phyloP scores from a whole-genome alignment of 2,888 invertebrate species.

The Lobophora halterata region DNA sequence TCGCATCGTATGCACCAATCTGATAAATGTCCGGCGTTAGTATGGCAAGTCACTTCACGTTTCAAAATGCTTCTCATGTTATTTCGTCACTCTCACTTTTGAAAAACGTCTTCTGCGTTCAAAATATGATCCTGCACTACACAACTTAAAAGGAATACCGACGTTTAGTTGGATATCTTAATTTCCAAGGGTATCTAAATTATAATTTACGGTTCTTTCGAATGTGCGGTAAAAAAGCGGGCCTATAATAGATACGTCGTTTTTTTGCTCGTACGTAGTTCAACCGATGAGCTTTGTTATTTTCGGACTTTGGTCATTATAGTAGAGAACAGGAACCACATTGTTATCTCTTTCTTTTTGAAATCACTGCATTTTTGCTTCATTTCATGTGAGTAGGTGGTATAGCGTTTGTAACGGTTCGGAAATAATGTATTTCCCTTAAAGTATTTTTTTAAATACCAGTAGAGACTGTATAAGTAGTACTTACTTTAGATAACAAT shows the following conservation, averaged over 20 bases:
- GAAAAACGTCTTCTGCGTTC: constrained; percentile 55
- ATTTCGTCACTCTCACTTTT: constrained; percentile 9
- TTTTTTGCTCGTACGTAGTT: constrained; percentile 72
- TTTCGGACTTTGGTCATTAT: constrained; percentile 47
- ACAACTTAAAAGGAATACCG: constrained; percentile 65
- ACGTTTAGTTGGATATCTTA: constrained; percentile 71
- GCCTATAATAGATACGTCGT: constrained; percentile 74
- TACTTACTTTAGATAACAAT: too few species aligned
- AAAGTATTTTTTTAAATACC: too few species aligned
- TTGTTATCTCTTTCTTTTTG: constrained; percentile 57
- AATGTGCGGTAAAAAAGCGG: constrained; percentile 62
- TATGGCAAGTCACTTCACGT: constrained; percentile 65
- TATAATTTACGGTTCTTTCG: constrained; percentile 76
- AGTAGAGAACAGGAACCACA: constrained; percentile 41
- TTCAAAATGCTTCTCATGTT: constrained; percentile 31
- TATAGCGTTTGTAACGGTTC: background rate
- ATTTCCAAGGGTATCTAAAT: constrained; percentile 73
- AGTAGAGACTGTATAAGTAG: too few species aligned
- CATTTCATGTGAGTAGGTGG: background rate
- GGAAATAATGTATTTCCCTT: too few species aligned
- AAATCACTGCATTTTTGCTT: constrained; percentile 4
- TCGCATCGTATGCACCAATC: constrained; percentile 53
- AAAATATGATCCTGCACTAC: constrained; percentile 58
- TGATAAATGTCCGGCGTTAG: constrained; percentile 51
- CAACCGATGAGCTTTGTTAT: constrained; percentile 57